A percentile compares a stretch with the other conserved stretches of the same genome.
Evolutionary conservation across 2,113 vertebrate species (phyloP).

Genomic region (Rousettus leschenaultii): DNA sequence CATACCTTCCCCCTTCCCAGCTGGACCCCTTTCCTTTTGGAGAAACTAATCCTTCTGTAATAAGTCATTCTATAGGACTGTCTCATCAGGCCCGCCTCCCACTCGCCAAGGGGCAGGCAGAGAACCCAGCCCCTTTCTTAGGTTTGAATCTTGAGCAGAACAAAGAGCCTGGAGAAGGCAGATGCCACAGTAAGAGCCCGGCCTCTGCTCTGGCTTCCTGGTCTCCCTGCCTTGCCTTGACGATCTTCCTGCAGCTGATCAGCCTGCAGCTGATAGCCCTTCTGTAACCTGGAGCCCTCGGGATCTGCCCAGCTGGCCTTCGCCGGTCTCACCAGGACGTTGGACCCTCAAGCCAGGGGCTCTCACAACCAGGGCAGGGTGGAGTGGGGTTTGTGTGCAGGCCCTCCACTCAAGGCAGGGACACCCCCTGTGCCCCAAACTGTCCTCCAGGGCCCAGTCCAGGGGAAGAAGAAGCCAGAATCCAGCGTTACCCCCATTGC

Average conservation of each 20-base stretch:
- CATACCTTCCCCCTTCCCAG: too few relatives aligned
- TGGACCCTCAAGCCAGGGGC: neutral
- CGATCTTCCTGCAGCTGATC: rapidly evolving
- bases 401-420: neutral
- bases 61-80: rapidly evolving
- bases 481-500: too few relatives aligned
- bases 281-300: rapidly evolving
- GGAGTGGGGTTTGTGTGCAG: neutral
- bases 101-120: rapidly evolving
- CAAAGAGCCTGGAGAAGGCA: neutral
- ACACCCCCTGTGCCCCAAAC: neutral
- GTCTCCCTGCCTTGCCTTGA: neutral
- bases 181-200: rapidly evolving
- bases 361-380: neutral
- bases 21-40: neutral
- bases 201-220: neutral
- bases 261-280: neutral
- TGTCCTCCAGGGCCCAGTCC: neutral
- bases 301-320: neutral
- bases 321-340: neutral
- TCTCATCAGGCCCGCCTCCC: rapidly evolving
- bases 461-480: neutral
- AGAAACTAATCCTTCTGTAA: neutral
- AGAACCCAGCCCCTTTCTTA: neutral
- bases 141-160: neutral